Conservation (phyloP, 2,888 invertebrate species). For the Plebejus melissa region DNA sequence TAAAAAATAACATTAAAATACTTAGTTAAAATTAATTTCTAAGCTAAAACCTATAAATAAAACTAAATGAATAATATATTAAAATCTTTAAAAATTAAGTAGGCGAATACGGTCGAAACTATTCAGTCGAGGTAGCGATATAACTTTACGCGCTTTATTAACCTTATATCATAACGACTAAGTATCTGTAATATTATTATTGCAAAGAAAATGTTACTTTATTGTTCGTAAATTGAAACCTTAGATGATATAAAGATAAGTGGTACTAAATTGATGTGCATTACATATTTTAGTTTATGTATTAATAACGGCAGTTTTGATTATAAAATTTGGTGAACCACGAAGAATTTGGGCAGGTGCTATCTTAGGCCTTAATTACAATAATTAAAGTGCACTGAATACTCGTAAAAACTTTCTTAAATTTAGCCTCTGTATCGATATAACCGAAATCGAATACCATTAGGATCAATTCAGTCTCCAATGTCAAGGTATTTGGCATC, state of each 20-base stretch:
- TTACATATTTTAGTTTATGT: not conserved
- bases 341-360: not conserved
- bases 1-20: too few relatives aligned
- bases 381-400: not conserved
- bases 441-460: not conserved
- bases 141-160: not conserved
- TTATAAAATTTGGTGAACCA: not conserved
- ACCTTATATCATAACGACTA: not conserved
- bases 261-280: not conserved
- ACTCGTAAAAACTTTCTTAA: not conserved
- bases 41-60: too few relatives aligned
- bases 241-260: too few relatives aligned
- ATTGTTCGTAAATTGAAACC: not conserved
- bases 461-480: conserved; percentile 12
- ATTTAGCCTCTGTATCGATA: not conserved
- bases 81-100: not conserved
- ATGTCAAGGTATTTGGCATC: conserved; percentile 9
- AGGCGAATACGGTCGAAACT: conserved; percentile 6
- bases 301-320: not conserved
- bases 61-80: not conserved
- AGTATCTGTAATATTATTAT: not conserved
- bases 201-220: too few relatives aligned
- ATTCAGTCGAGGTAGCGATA: conserved; percentile 3
- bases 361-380: not conserved
- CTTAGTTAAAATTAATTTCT: too few relatives aligned